A percentile compares a stretch with the other conserved stretches of the same genome.
Conservation (phyloP, 2,888 invertebrate genomes). For the Ophion ventricosus region DNA sequence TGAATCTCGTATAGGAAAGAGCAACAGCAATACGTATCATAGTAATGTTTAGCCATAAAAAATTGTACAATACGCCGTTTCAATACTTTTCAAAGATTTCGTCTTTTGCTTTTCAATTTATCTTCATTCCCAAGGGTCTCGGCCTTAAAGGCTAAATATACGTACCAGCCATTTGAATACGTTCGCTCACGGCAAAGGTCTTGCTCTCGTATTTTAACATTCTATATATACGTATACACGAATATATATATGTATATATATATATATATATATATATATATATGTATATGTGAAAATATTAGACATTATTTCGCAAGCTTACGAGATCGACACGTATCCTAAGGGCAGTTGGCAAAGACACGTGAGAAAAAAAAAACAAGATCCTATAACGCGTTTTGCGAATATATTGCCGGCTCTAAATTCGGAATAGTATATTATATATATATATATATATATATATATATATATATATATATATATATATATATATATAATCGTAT, state of each 20-base stretch:
- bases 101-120: neutral
- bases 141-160: conserved; percentile 57
- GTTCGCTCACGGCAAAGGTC: conserved; percentile 7
- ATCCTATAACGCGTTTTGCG: conserved; percentile 33
- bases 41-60: conserved; percentile 45
- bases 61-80: conserved; percentile 39
- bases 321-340: conserved; percentile 42
- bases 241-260: neutral
- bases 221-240: conserved; percentile 2
- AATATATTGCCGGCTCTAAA: conserved; percentile 47
- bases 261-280: neutral
- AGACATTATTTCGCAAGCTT: neutral
- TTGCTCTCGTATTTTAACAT: conserved; percentile 14
- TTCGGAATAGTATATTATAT: conserved; percentile 45
- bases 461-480: conserved; percentile 28
- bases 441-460: conserved; percentile 3
- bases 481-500: neutral
- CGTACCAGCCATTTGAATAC: conserved; percentile 42
- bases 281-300: neutral
- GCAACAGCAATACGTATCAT: conserved; percentile 30
- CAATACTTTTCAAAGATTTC: conserved; percentile 4
- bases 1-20: conserved; percentile 30
- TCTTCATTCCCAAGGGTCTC: conserved; percentile 45
- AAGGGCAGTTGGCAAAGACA: conserved; percentile 42
- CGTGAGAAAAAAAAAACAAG: conserved; percentile 45